phyloP scores from a whole-genome alignment of 2,888 invertebrate genomes.

The Plebejus anna region DNA sequence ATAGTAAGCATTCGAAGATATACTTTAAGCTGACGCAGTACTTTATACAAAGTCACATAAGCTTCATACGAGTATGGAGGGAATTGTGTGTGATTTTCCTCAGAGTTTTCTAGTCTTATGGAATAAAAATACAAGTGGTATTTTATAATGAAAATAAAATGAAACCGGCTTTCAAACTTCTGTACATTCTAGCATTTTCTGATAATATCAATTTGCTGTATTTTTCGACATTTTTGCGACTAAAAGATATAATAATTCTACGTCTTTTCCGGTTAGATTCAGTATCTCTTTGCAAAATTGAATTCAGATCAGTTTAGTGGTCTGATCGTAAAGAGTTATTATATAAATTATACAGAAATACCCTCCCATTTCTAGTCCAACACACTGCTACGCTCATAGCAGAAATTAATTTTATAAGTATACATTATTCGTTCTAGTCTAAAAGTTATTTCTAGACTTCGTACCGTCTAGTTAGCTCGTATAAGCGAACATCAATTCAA shows the following conservation, averaged over 20 bases:
- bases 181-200: background rate
- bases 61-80: slow-evolving; percentile 15
- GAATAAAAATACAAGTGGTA: slow-evolving; percentile 10
- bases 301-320: no score
- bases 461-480: background rate
- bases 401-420: no score
- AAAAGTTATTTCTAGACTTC: background rate
- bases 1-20: slow-evolving; percentile 23
- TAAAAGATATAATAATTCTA: background rate
- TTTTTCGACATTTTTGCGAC: background rate
- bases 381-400: no score
- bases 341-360: no score
- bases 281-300: no score
- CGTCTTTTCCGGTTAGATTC: no score
- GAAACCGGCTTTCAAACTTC: background rate
- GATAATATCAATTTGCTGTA: background rate
- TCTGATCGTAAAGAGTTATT: no score
- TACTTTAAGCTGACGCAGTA: slow-evolving; percentile 22
- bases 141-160: slow-evolving; percentile 6
- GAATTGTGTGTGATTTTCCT: slow-evolving; percentile 19
- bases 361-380: no score
- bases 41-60: slow-evolving; percentile 20
- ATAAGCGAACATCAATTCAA: slow-evolving; percentile 20
- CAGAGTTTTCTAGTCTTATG: background rate
- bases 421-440: no score